Percentiles rank a stretch among this genome's conserved stretches.
Evolutionary conservation across 2,888 invertebrate species (phyloP).

Genomic region (Dicranocentrus wangi): DNA sequence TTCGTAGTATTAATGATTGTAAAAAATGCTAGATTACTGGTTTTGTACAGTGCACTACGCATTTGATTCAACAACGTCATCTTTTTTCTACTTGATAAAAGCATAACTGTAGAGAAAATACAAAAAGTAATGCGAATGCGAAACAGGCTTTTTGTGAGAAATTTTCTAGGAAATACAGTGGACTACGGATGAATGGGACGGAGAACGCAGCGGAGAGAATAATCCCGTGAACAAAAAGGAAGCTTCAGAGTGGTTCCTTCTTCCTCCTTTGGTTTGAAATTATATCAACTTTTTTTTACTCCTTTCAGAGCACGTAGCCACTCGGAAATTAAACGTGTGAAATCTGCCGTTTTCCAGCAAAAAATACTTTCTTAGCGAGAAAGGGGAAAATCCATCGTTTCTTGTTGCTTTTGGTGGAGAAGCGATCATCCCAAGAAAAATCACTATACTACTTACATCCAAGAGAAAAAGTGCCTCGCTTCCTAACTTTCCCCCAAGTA

Average conservation of each 20-base stretch:
- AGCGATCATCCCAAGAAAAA: not conserved
- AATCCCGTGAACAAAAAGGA: no score
- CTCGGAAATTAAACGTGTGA: conserved; percentile 36
- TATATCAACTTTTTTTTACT: not conserved
- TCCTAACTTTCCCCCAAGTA: not conserved
- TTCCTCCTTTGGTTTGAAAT: no score
- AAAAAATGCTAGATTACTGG: not conserved
- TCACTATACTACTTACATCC: no score
- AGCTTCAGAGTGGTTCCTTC: no score
- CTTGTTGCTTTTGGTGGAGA: not conserved
- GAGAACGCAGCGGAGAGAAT: not conserved
- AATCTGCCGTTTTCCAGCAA: conserved; percentile 10
- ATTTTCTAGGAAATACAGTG: conserved; percentile 1
- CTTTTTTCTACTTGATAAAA: no score
- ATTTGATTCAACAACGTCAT: not conserved
- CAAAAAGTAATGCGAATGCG: not conserved
- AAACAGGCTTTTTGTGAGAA: not conserved
- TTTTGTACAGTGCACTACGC: not conserved
- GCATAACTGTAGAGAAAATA: no score
- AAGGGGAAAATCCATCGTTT: conserved; percentile 15
- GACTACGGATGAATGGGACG: conserved; percentile 12
- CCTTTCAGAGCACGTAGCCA: conserved; percentile 25
- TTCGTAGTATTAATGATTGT: not conserved
- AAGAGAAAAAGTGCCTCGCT: not conserved
- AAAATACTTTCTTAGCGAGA: not conserved